Evolutionary conservation across 2,797 vertebrate species (phyloP), one percentile per base, ranked within the genome.

Genomic region (Gymnoscopelus braueri): DNA sequence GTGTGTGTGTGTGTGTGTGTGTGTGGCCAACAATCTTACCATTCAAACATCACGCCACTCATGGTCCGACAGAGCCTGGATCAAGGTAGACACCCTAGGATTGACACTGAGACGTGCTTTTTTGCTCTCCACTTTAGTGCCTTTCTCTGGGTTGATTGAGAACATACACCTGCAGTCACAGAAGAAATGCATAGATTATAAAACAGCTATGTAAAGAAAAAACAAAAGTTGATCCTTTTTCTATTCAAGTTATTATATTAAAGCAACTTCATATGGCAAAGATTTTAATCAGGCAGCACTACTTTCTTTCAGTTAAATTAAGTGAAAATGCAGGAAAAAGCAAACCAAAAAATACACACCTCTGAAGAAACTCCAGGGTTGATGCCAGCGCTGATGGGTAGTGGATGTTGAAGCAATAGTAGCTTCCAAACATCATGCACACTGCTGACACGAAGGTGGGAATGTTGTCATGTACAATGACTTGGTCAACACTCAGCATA

Each of bases 101-200:
- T 79, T 84, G 66, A 80, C 23, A 4, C 65, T 65, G 15, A 82
- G 70, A 69, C 10, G 67, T 15, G 53, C 56, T 75, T 8, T 60
- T 14, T 57, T 69, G 39, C 53, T 75, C 52, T 79, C 72, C 47
- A 77, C 66, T 72, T 77, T 83, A 15, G 72, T 83, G 56, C 78
- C 79, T 60, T 79, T 81, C 29, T 79, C 78, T 56, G 78, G 75
- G 50, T 82, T 82, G 56, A 86, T 74, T 3, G 54, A 81, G 49
- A 82, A 86, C 29, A 82, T 75, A 72, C 72, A 78, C 65, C 70
- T 70, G 53, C 3, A 39, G 13, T 74, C 63, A 65, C 14, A 77
- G 7, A 68, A 75, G 9, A 59, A 60, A 73, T 4, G 3, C 0
- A 4, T 13, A 47, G 11, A 56, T 48, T 29, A 59, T 62, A 26